Percentiles rank a stretch among this genome's conserved stretches.
Conservation (phyloP, 2,888 invertebrate genomes). For the Tenthredo notha region DNA sequence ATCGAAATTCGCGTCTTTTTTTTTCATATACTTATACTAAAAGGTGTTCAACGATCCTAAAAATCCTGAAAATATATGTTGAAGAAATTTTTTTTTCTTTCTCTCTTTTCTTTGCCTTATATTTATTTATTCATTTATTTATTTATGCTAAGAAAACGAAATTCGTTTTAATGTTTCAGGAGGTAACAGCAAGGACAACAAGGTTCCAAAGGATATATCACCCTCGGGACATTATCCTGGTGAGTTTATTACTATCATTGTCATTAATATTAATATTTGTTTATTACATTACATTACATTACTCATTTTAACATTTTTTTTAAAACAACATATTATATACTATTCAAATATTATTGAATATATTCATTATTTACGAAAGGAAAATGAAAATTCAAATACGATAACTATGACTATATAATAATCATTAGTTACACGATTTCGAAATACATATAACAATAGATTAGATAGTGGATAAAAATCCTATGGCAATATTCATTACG, state of each 20-base stretch:
- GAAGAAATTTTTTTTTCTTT: background rate
- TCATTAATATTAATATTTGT: background rate
- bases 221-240: slow-evolving; percentile 83
- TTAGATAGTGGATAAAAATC: background rate
- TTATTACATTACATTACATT: too few relatives aligned
- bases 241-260: slow-evolving; percentile 64
- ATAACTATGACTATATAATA: too few relatives aligned
- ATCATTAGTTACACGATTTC: too few relatives aligned
- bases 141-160: background rate
- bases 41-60: background rate
- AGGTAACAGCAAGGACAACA: slow-evolving; percentile 86
- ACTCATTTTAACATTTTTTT: too few relatives aligned
- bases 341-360: background rate
- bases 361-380: too few relatives aligned
- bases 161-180: slow-evolving; percentile 81
- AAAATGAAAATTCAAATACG: too few relatives aligned
- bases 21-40: background rate
- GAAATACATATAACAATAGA: too few relatives aligned
- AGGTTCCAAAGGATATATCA: slow-evolving; percentile 86
- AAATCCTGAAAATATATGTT: background rate
- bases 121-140: background rate
- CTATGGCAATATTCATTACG: too few relatives aligned
- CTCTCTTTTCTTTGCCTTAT: background rate
- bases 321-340: too few relatives aligned
- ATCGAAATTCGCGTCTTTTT: background rate